Evolutionary conservation across 2,113 vertebrate species (phyloP).

Genomic region (Melospiza georgiana): DNA sequence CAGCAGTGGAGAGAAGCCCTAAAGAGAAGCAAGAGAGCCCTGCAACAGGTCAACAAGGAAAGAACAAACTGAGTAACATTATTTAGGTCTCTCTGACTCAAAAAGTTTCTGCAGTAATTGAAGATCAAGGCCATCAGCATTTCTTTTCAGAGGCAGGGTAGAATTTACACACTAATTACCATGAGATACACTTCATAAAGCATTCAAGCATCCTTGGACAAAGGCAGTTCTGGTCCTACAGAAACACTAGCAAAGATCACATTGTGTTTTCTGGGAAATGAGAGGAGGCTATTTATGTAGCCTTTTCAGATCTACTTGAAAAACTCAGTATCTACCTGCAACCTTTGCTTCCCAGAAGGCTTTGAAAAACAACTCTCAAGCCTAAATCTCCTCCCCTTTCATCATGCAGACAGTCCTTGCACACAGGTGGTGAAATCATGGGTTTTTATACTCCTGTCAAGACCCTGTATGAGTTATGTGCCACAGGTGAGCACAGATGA

Average conservation of each 20-base stretch:
- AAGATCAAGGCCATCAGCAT: not conserved
- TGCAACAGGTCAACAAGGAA: not conserved
- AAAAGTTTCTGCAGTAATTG: not conserved
- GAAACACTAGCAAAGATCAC: not conserved
- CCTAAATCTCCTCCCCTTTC: not conserved
- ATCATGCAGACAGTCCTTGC: not conserved
- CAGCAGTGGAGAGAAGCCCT: not conserved
- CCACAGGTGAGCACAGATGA: not conserved
- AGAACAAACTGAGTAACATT: not conserved
- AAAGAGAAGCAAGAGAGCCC: not conserved
- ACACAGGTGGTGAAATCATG: not conserved
- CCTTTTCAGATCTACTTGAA: not conserved
- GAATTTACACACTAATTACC: not conserved
- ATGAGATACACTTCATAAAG: not conserved
- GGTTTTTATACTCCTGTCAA: not conserved
- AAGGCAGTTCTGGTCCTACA: not conserved
- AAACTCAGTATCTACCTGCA: not conserved
- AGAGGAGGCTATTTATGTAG: not conserved
- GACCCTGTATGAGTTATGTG: not conserved
- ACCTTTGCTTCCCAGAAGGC: not conserved
- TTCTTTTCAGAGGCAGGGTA: not conserved
- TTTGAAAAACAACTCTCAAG: not conserved
- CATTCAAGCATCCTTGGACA: not conserved
- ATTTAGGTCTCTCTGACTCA: not conserved
- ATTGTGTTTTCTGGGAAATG: not conserved